Evolutionary conservation across 2,888 invertebrate species (phyloP).

Genomic region (Labia minor): DNA sequence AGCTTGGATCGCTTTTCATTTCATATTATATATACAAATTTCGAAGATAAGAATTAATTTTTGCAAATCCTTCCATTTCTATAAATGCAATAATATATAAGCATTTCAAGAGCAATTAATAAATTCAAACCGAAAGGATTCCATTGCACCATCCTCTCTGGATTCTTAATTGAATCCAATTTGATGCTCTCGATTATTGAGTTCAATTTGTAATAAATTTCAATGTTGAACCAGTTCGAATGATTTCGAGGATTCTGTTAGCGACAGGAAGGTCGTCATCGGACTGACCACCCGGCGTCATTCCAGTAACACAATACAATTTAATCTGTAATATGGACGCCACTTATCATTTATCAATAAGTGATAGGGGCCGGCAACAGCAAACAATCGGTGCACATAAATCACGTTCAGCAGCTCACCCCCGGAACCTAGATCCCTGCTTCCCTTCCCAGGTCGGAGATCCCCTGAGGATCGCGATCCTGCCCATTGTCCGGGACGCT

Average conservation of each 20-base stretch:
- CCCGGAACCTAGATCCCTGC: background rate
- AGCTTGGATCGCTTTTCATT: too few species aligned
- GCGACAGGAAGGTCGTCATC: background rate
- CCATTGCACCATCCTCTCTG: too few species aligned
- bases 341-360: background rate
- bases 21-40: too few species aligned
- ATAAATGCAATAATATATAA: too few species aligned
- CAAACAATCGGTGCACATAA: background rate
- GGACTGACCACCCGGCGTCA: background rate
- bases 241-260: background rate
- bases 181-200: too few species aligned
- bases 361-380: background rate
- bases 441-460: background rate
- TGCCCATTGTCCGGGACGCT: background rate
- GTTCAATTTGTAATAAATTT: too few species aligned
- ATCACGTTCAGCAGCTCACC: slow-evolving; percentile 1
- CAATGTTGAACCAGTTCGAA: background rate
- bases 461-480: slow-evolving; percentile 8
- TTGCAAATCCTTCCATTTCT: too few species aligned
- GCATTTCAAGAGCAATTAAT: too few species aligned
- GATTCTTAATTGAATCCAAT: too few species aligned
- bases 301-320: background rate
- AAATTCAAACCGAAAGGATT: too few species aligned
- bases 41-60: too few species aligned
- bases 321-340: background rate